phyloP scores from a whole-genome alignment of 1,140 invertebrate genomes.

The Ptiloglossa arizonensis region DNA sequence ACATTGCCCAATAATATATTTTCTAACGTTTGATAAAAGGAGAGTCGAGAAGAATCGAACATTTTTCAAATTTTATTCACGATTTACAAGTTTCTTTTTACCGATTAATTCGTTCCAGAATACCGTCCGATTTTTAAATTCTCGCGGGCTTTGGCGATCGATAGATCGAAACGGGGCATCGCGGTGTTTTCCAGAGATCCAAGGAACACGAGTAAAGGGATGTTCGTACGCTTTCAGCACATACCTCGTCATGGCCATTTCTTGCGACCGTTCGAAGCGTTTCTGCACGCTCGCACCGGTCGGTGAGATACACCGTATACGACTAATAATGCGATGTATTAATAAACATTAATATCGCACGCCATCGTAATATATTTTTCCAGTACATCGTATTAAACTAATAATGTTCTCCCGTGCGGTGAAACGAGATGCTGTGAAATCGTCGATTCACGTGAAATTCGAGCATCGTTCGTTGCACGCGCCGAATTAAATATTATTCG shows the following conservation, averaged over 20 bases:
- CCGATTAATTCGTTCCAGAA: no score
- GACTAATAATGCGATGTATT: background rate
- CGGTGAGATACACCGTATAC: background rate
- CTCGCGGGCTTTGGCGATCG: no score
- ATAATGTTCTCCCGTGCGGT: background rate
- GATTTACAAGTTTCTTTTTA: no score
- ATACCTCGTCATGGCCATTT: constrained; percentile 76
- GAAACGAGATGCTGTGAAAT: background rate
- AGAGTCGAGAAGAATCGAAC: no score
- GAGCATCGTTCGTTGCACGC: background rate
- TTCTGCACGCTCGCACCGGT: constrained; percentile 18
- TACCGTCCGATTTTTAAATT: no score
- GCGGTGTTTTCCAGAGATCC: constrained; percentile 22
- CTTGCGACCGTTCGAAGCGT: constrained; percentile 50
- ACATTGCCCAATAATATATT: no score
- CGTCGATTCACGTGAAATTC: background rate
- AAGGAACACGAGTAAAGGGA: constrained; percentile 59
- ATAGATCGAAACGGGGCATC: no score
- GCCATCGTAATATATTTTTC: background rate
- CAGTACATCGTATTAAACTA: background rate
- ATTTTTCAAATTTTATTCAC: no score
- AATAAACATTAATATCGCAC: constrained; percentile 9
- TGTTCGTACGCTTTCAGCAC: constrained; percentile 78
- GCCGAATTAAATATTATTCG: background rate
- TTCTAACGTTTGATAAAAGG: no score